Base-by-base conservation (phyloP, 2,888 invertebrate species). In the Ditylenchus weischeri region DNA sequence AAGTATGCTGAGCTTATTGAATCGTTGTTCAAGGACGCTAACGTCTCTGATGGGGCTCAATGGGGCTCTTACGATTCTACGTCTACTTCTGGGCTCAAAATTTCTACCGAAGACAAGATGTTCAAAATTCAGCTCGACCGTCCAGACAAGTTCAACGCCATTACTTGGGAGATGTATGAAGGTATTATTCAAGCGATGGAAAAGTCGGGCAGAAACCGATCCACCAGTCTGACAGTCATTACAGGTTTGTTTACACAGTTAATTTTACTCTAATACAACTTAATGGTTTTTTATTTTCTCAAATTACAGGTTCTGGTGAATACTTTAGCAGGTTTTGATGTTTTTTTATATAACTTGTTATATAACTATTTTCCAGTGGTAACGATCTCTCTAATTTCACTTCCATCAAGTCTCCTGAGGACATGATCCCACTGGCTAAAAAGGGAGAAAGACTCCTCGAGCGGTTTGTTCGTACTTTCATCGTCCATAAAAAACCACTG, bases 401-500 rank as follows among this genome's bases (percentile, higher is more conserved):
- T 68, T 8, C 5, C 43, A 71, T 76, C 10, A 66, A 73, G 67
- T 38, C 78, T 68, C 35, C 68, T 60, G 64, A 73, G 69, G 68
- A 77, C 69, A 58, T 75, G 70, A 70, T 69, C 71, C 65, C 70
- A 49, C 71, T 78, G 75, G 76, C 81, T 0, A 74, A 76, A 47
- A 63, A 62, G 3, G 78, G 77, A 0, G 75, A 73, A 29, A 72
- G 58, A 15, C 69, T 81, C 18, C 66, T 81, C 10, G 64, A 77
- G 66, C 71, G 75, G 15, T 81, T 75, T 63, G 78, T 80, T n/a
- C 71, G 75, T 68, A 87, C 90, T 0, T 89, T 92, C 75, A 91
- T 93, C 72, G 88, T 89, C 74, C 93, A 91, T 84, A 90, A 91
- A 0, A 98, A 96, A 85, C 85, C 93, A 48, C 83, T 96, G 57